Base-by-base conservation (phyloP, 2,888 invertebrate species). In the Tetropium fuscum region DNA sequence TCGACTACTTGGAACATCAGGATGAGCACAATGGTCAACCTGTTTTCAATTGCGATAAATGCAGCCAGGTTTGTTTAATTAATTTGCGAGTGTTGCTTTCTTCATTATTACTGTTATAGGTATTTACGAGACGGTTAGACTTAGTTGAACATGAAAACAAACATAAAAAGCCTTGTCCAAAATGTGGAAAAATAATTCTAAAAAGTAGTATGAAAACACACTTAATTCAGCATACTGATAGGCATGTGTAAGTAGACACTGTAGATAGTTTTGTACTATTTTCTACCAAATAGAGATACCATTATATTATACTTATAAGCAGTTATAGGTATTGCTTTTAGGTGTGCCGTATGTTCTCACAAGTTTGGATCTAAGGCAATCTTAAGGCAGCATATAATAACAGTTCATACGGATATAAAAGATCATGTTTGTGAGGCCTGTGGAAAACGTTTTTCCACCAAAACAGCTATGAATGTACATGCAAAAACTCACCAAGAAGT, bases 381-480 rank as follows among this genome's bases (percentile, higher is more conserved):
- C 6, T 54, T 77, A 15, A 56, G 64, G 1, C 75, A 76, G 53
- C 77, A 78, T 58, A 62, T 70, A 5, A 73, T 73, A 19, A 73
- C 75, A 7, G 71, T 76, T 3, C 78, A 78, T 51, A 76, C 75
- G 0, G 64, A 74, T 51, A 71, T 72, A 27, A 76, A 74, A 61
- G 69, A 76, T 48, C 73, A 75, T 56, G 68, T 77, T 20, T 78
- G 78, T 51, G 77, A 75, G 30, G 65, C 68, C 1, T 78, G 78
- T 48, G 76, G 77, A 1, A 78, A 77, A 58, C 56, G 72, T 19
- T 78, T 77, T 57, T 70, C 75, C 0, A 71, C 74, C 1, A 69
- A 70, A 61, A 72, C 74, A 1, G 66, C 74, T 3, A 61, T 78
- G 61, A 68, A 63, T 18, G 73, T 74, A 5, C 78, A 78, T 49